phyloP scores from a whole-genome alignment of 2,888 invertebrate genomes.

The Acleris holmiana region DNA sequence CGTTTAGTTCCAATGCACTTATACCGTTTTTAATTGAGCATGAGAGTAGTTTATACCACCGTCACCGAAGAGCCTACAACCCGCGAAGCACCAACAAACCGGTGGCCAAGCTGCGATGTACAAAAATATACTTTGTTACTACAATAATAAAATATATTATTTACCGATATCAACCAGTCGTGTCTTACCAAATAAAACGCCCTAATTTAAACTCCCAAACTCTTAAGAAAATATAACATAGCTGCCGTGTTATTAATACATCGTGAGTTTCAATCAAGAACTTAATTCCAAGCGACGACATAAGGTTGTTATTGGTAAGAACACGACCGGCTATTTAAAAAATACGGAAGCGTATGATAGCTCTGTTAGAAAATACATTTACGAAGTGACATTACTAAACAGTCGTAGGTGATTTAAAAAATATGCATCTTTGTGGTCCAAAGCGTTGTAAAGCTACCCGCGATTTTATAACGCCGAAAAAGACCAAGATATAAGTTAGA shows the following conservation, averaged over 20 bases:
- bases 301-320: constrained; percentile 15
- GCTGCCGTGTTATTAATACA: constrained; percentile 14
- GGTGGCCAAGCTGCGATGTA: constrained; percentile 72
- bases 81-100: constrained; percentile 73
- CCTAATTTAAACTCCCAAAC: constrained; percentile 2
- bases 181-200: not conserved
- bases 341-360: constrained; percentile 43
- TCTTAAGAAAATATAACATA: constrained; percentile 11
- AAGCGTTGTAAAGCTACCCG: constrained; percentile 13
- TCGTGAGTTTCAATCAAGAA: not conserved
- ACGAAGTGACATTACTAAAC: constrained; percentile 42
- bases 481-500: not conserved
- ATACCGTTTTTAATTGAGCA: not conserved
- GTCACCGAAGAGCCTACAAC: constrained; percentile 22
- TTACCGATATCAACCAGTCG: constrained; percentile 24
- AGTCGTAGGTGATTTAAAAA: constrained; percentile 48
- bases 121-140: constrained; percentile 54
- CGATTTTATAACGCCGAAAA: not conserved
- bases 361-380: constrained; percentile 38
- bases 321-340: constrained; percentile 29
- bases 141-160: constrained; percentile 38
- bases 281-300: not conserved
- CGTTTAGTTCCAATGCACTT: not conserved
- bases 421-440: constrained; percentile 51
- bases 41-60: constrained; percentile 9